Conservation (phyloP, 1,140 invertebrate genomes). For the Drosophila micromelanica region DNA sequence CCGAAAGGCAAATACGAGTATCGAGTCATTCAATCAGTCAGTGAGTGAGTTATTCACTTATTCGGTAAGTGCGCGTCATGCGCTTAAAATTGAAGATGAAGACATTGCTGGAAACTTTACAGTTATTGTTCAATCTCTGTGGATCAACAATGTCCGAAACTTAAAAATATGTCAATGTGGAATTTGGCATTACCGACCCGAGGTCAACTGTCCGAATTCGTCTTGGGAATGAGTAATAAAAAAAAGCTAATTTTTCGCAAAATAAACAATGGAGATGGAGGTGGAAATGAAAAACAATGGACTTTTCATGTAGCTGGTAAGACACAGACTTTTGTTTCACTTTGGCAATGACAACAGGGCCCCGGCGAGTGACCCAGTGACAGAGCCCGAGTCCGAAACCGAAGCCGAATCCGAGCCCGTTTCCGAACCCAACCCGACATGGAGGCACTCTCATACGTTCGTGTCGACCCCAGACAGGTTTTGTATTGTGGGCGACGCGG, state of each 20-base stretch:
- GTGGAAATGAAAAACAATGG: constrained; percentile 45
- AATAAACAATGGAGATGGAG: constrained; percentile 32
- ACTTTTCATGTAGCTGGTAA: constrained; percentile 56
- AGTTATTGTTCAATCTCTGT: constrained; percentile 19
- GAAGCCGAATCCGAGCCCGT: background rate
- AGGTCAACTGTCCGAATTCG: constrained; percentile 15
- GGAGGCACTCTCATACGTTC: background rate
- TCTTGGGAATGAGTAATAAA: constrained; percentile 26
- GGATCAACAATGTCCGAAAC: constrained; percentile 16
- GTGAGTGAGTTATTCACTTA: constrained; percentile 26
- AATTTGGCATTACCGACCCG: constrained; percentile 1
- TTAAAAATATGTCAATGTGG: constrained; percentile 37
- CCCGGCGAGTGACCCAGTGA: constrained; percentile 60
- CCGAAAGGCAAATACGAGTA: constrained; percentile 35
- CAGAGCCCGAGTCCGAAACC: constrained; percentile 16
- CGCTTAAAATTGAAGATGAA: constrained; percentile 59
- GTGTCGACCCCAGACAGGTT: constrained; percentile 43
- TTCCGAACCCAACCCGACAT: constrained; percentile 10
- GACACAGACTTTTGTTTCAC: constrained; percentile 33
- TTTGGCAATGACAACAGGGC: constrained; percentile 32
- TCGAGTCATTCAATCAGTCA: constrained; percentile 10
- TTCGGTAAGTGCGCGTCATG: constrained; percentile 47
- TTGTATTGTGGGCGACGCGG: constrained; percentile 54
- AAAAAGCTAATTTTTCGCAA: constrained; percentile 9
- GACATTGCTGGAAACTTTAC: constrained; percentile 45